Evolutionary conservation across 2,797 vertebrate species (phyloP), one percentile per base, ranked within the genome.

Genomic region (Cryptoprocta ferox): DNA sequence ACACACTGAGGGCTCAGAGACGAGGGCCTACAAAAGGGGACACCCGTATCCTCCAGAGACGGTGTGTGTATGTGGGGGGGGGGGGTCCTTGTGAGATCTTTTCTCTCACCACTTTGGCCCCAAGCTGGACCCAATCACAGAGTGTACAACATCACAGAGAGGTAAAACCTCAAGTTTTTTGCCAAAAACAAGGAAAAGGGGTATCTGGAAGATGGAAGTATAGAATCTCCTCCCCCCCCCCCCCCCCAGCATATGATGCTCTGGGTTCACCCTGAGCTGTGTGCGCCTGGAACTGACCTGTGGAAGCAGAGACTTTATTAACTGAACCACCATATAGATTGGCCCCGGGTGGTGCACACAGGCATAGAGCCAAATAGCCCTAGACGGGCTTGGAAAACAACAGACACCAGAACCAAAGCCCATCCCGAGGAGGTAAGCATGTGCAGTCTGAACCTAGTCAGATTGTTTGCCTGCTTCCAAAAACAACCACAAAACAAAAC

Each of bases 371-470:
- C 35, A 3, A 8, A 10, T 3, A 18, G 35, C 53, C 42, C n/a
- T 11, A 16, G 83, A 8, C 4, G 10, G 56, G 14, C 42, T 30
- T 28, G 32, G 71, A 6, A 26, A 53, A 28, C 53, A 5, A 6
- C 14, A 1, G 28, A 21, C 32, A 0, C 30, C 35, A 30, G 35
- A 35, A 26, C 35, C 63, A 42, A 6, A 19, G 63, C 42, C 39
- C 42, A 12, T 2, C 2, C 6, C 26, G 6, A 19, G 37, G 2
- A 16, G 63, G 28, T 8, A 4, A 2, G 75, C 42, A 0, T 3
- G 1, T 59, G 28, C 19, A 13, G 32, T 61, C 19, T 2, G 11
- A 48, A 10, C 30, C 14, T 0, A 11, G 6, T 61, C n/a, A 32
- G 76, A 5, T 56, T 3, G n/a, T 39, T 4, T 19, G 32, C 66